Evolutionary conservation across 1,140 invertebrate species (phyloP).

Genomic region (Pseudoatta argentina): DNA sequence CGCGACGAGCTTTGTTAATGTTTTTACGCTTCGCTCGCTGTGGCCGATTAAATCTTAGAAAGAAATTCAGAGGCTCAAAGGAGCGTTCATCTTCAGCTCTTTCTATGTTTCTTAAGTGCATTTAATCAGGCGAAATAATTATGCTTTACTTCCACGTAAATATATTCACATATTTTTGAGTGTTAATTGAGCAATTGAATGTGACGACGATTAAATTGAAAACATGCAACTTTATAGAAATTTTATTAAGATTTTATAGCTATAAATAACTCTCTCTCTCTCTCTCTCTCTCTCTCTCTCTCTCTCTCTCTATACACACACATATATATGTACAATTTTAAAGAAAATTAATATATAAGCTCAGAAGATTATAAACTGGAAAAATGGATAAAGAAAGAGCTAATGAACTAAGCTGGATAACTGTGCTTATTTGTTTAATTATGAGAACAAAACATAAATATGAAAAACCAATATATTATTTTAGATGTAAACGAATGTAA

Average conservation of each 20-base stretch:
- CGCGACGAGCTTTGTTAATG: slow-evolving; percentile 54
- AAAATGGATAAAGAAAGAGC: too few species aligned
- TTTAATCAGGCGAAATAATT: slow-evolving; percentile 39
- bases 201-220: neutral
- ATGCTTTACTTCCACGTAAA: neutral
- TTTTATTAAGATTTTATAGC: neutral
- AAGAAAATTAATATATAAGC: neutral
- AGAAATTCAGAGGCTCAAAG: slow-evolving; percentile 19
- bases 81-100: neutral
- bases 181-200: neutral
- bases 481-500: slow-evolving; percentile 22
- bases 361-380: too few species aligned
- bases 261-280: neutral
- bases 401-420: too few species aligned
- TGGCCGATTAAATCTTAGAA: slow-evolving; percentile 27
- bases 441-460: too few species aligned
- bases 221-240: neutral
- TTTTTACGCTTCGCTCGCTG: slow-evolving; percentile 25
- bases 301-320: too few species aligned
- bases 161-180: neutral
- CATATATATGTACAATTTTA: neutral
- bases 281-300: too few species aligned
- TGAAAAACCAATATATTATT: neutral
- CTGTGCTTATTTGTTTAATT: too few species aligned
- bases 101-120: neutral